Percentiles rank a stretch among this genome's conserved stretches.
Conservation (phyloP, 1,140 invertebrate species). For the Drosophila kohkoa region DNA sequence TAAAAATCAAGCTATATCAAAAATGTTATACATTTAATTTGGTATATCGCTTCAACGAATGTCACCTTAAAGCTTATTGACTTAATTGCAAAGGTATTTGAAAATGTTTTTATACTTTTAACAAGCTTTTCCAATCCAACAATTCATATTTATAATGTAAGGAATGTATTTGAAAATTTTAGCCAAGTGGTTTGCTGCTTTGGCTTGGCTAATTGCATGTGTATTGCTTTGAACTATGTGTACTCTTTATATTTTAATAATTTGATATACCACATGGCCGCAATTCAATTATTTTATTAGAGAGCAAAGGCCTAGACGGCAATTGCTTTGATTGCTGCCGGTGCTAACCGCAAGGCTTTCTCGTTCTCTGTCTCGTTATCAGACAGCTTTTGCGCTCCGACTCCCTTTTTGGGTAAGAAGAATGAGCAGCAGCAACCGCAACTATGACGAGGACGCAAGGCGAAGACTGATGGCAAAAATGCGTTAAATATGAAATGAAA, state of each 20-base stretch:
- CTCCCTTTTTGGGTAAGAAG: neutral
- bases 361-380: neutral
- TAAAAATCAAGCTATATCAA: no score
- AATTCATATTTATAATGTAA: conserved; percentile 1
- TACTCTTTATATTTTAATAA: neutral
- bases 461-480: conserved; percentile 60
- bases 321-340: conserved; percentile 76
- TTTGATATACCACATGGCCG: conserved; percentile 65
- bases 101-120: conserved; percentile 4
- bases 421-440: conserved; percentile 39
- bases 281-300: conserved; percentile 81
- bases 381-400: neutral
- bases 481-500: conserved; percentile 69
- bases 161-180: conserved; percentile 2
- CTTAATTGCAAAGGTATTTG: neutral
- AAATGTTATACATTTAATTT: no score
- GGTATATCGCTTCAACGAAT: neutral
- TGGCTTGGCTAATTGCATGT: conserved; percentile 64
- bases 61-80: neutral
- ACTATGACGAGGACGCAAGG: conserved; percentile 55
- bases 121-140: neutral
- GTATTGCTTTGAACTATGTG: conserved; percentile 71
- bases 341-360: conserved; percentile 59
- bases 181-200: conserved; percentile 10
- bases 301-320: conserved; percentile 56